These are phyloP conservation scores for Dipodomys spectabilis DNA, from an alignment of 2,113 vertebrate species.

Conservation along the genomic window DNA sequence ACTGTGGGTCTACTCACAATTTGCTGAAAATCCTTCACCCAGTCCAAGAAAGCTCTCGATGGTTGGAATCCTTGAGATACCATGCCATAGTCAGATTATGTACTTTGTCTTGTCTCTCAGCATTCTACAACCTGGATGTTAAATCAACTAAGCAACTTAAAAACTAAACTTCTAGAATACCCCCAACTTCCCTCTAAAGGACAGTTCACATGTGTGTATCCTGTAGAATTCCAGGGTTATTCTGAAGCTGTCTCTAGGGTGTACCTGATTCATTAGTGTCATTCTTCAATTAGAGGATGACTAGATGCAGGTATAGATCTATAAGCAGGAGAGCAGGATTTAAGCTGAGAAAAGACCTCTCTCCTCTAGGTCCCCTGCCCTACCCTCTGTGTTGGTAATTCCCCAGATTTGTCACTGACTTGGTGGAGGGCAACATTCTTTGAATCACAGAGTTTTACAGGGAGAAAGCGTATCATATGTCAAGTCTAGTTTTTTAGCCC, in stretches of 20 bases:
- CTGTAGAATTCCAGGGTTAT: neutral
- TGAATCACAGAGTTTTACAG: constrained; percentile 45
- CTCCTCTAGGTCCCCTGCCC: neutral
- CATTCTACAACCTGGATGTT: neutral
- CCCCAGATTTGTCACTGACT: neutral
- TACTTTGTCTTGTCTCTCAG: constrained; percentile 3
- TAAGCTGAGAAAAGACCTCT: neutral
- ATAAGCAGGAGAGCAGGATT: neutral
- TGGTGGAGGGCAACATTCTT: neutral
- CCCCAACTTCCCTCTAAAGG: neutral
- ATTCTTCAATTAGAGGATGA: neutral
- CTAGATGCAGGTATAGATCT: neutral
- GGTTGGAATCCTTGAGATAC: neutral
- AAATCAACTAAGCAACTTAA: constrained; percentile 13
- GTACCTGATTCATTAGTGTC: neutral
- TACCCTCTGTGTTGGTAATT: neutral
- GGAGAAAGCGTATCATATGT: neutral
- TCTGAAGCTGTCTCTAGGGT: neutral
- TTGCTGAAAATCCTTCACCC: neutral
- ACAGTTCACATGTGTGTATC: neutral
- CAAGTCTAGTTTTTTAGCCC: neutral
- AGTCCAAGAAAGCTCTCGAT: neutral
- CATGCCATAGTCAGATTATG: neutral
- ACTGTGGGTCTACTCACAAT: neutral
- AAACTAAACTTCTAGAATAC: neutral